Percentiles rank a stretch among this genome's conserved stretches.
Conservation (phyloP, 1,140 invertebrate species). For the Drosophila hydei region DNA sequence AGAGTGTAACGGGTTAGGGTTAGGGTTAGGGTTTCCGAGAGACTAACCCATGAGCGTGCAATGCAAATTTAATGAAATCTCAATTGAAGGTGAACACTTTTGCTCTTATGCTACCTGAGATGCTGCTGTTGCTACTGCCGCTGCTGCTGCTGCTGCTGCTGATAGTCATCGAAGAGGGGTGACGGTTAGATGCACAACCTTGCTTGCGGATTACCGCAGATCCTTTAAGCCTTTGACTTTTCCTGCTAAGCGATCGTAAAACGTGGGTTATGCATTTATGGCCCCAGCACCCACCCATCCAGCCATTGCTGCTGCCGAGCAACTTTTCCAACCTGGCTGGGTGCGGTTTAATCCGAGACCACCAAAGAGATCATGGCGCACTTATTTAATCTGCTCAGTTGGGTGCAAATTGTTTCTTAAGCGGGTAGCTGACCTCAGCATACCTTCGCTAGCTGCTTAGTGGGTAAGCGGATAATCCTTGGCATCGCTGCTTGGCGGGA, state of each 20-base stretch:
- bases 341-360: slow-evolving; percentile 78
- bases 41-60: slow-evolving; percentile 5
- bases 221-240: slow-evolving; percentile 75
- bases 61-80: slow-evolving; percentile 48
- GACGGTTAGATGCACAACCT: slow-evolving; percentile 35
- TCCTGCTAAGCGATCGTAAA: slow-evolving; percentile 81
- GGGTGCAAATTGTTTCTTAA: slow-evolving; percentile 36
- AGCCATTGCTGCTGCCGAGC: background rate
- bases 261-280: slow-evolving; percentile 78
- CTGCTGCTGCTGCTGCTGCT: slow-evolving; percentile 9
- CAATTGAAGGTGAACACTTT: slow-evolving; percentile 57
- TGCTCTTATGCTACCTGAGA: slow-evolving; percentile 19
- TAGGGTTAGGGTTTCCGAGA: background rate
- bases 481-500: slow-evolving; percentile 17
- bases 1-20: slow-evolving; percentile 23
- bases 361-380: slow-evolving; percentile 43
- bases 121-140: background rate
- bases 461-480: slow-evolving; percentile 41
- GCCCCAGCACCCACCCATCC: slow-evolving; percentile 42
- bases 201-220: slow-evolving; percentile 74
- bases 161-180: slow-evolving; percentile 28
- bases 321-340: slow-evolving; percentile 15
- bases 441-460: background rate
- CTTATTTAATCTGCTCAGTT: slow-evolving; percentile 43
- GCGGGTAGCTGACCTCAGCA: background rate